Percentiles rank a stretch among this genome's conserved stretches.
These are phyloP conservation scores for Scaptomyza polygonia DNA, from an alignment of 2,888 invertebrate genomes.

Conservation along the genomic window DNA sequence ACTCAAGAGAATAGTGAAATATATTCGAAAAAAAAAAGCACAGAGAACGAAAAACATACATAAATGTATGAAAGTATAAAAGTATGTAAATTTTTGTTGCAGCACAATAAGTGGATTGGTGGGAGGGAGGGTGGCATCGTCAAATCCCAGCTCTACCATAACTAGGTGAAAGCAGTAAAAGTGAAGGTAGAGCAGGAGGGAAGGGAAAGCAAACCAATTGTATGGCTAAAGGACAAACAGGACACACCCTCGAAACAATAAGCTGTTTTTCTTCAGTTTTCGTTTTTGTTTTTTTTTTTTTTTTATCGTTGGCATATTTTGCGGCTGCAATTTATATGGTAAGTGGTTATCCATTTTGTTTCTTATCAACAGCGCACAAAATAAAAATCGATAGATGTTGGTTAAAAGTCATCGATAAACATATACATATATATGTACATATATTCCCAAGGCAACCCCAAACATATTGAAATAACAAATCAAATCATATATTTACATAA, in stretches of 20 bases:
- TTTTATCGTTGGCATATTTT: constrained; percentile 70
- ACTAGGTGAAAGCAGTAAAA: constrained; percentile 44
- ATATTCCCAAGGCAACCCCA: constrained; percentile 62
- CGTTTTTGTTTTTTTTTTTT: constrained; percentile 17
- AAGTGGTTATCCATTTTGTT: constrained; percentile 68
- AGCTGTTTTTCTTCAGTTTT: constrained; percentile 22
- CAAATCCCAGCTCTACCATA: constrained; percentile 19
- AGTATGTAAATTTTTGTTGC: constrained; percentile 42
- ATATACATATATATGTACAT: constrained; percentile 13
- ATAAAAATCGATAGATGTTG: constrained; percentile 60
- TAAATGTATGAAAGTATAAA: constrained; percentile 54
- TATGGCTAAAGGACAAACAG: constrained; percentile 43
- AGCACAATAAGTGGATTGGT: constrained; percentile 23
- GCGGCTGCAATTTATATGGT: constrained; percentile 75
- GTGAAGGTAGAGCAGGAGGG: background rate
- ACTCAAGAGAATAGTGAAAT: constrained; percentile 5
- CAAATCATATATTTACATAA: constrained; percentile 75
- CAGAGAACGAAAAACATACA: constrained; percentile 46
- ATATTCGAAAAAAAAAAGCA: constrained; percentile 24
- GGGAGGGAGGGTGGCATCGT: background rate
- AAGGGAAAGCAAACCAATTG: constrained; percentile 35
- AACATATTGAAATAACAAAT: constrained; percentile 67
- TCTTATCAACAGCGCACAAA: constrained; percentile 49
- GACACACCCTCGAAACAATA: constrained; percentile 5
- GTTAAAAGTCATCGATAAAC: background rate